Evolutionary conservation across 1,140 invertebrate species (phyloP).

Genomic region (Micrasema minimum): DNA sequence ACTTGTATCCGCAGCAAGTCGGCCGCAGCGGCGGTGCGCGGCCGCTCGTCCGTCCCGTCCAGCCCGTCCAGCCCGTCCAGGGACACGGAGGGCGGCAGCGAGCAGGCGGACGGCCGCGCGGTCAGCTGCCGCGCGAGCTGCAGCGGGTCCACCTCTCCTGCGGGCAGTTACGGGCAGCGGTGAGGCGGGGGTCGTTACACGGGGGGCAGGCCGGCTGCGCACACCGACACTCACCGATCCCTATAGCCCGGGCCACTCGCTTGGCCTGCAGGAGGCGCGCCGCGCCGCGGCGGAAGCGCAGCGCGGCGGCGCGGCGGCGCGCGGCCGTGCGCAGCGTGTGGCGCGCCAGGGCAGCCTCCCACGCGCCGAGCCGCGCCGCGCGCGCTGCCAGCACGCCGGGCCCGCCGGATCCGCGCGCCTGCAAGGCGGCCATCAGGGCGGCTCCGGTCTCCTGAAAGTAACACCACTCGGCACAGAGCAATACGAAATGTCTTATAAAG

Average conservation of each 20-base stretch:
- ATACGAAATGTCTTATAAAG: too few species aligned
- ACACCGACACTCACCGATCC: conserved; percentile 35
- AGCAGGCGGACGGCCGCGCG: conserved; percentile 38
- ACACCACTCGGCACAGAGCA: too few species aligned
- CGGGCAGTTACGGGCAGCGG: too few species aligned
- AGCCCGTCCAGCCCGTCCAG: conserved; percentile 11
- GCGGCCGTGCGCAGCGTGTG: conserved; percentile 44
- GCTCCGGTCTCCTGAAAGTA: conserved; percentile 41
- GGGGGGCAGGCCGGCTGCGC: not conserved
- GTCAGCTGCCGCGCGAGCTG: conserved; percentile 49
- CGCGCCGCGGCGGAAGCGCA: conserved; percentile 45
- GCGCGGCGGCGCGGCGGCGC: conserved; percentile 29
- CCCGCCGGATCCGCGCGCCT: conserved; percentile 39
- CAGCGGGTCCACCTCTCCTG: conserved; percentile 49
- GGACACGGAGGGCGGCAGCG: conserved; percentile 4
- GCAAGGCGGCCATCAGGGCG: conserved; percentile 42
- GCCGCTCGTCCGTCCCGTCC: too few species aligned
- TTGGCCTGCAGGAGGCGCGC: conserved; percentile 43
- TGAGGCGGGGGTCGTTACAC: too few species aligned
- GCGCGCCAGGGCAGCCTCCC: conserved; percentile 43
- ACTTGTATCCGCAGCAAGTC: too few species aligned
- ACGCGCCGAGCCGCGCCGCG: conserved; percentile 38
- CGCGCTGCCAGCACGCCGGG: conserved; percentile 43
- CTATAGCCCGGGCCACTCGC: conserved; percentile 46
- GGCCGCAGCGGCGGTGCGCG: too few species aligned